These are phyloP conservation scores for Triplophysa dalaica DNA, from an alignment of 2,113 vertebrate genomes.

Conservation along the genomic window DNA sequence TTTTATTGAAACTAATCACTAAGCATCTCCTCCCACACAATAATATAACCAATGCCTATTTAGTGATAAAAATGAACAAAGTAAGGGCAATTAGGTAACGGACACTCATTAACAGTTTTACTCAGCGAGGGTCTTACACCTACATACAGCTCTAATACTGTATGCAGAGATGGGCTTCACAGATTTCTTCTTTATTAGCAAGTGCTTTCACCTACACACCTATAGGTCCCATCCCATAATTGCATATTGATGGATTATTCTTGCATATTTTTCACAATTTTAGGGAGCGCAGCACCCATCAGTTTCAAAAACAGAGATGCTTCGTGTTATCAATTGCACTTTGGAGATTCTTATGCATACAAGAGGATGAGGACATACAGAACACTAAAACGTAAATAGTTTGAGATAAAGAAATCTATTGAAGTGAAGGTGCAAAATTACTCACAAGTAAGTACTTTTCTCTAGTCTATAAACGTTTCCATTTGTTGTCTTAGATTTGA, in stretches of 20 bases:
- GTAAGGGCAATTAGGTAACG: neutral
- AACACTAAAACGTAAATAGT: slow-evolving; percentile 12
- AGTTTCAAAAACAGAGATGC: neutral
- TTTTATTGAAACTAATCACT: slow-evolving; percentile 41
- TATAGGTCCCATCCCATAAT: slow-evolving; percentile 33
- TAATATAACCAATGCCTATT: slow-evolving; percentile 13
- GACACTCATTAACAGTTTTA: slow-evolving; percentile 33
- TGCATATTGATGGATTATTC: slow-evolving; percentile 13
- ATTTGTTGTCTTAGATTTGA: slow-evolving; percentile 29
- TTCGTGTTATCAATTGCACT: slow-evolving; percentile 21
- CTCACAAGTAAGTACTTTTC: slow-evolving; percentile 4
- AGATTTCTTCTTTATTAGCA: neutral
- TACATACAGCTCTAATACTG: slow-evolving; percentile 4
- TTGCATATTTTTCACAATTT: neutral
- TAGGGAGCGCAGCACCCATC: neutral
- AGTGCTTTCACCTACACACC: neutral
- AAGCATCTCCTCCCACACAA: slow-evolving; percentile 8
- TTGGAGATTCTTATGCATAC: slow-evolving; percentile 18
- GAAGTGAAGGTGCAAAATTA: neutral
- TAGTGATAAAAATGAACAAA: slow-evolving; percentile 29
- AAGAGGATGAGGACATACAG: slow-evolving; percentile 1
- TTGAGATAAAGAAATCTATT: slow-evolving; percentile 19
- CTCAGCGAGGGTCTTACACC: slow-evolving; percentile 1
- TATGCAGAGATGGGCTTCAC: slow-evolving; percentile 10
- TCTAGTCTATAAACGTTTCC: slow-evolving; percentile 34